Conservation (phyloP, 2,888 invertebrate genomes). For the Drosophila gaucha region DNA sequence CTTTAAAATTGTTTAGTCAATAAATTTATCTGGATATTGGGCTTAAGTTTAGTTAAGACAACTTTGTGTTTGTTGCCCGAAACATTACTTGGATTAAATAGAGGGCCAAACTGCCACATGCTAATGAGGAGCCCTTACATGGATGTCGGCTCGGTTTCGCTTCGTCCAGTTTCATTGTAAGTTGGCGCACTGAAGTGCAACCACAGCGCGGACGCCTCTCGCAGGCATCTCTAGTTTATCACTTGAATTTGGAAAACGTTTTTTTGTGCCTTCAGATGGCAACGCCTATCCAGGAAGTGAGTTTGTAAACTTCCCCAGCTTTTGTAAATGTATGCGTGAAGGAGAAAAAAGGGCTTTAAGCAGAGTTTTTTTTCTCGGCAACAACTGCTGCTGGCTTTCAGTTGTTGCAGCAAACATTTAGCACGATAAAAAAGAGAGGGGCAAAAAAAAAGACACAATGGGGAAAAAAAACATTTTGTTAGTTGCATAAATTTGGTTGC, state of each 20-base stretch:
- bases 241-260: slow-evolving; percentile 28
- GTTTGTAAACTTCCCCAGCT: slow-evolving; percentile 55
- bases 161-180: neutral
- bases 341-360: slow-evolving; percentile 29
- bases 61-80: neutral
- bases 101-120: slow-evolving; percentile 40
- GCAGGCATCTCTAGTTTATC: slow-evolving; percentile 21
- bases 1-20: neutral
- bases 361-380: slow-evolving; percentile 10
- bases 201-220: slow-evolving; percentile 17
- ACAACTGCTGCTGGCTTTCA: slow-evolving; percentile 17
- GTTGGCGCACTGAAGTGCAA: slow-evolving; percentile 23
- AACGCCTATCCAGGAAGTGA: slow-evolving; percentile 38
- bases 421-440: slow-evolving; percentile 61
- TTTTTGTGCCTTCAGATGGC: slow-evolving; percentile 33
- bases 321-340: slow-evolving; percentile 13
- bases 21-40: too few species aligned
- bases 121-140: slow-evolving; percentile 43
- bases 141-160: neutral
- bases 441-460: slow-evolving; percentile 1
- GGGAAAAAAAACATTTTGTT: slow-evolving; percentile 63
- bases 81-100: too few species aligned
- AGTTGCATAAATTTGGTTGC: slow-evolving; percentile 71
- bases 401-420: slow-evolving; percentile 47
- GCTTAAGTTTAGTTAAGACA: too few species aligned